These are phyloP conservation scores for Muscicapa comitata DNA, from an alignment of 2,797 vertebrate species.

Conservation along the genomic window DNA sequence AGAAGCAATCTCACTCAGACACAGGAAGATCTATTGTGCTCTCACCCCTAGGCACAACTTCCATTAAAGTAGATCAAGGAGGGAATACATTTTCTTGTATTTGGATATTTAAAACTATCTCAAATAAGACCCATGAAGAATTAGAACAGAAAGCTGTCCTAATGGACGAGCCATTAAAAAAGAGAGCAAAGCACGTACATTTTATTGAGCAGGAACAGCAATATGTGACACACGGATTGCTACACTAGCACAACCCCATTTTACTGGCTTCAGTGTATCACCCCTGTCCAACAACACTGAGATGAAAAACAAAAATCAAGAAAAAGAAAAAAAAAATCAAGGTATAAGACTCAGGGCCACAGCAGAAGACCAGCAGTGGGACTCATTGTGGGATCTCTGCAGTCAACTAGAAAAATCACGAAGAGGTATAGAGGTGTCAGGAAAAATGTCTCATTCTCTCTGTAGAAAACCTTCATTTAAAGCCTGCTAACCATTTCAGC, in stretches of 20 bases:
- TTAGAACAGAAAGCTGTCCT: not conserved
- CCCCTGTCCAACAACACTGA: not conserved
- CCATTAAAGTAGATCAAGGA: conserved; percentile 6
- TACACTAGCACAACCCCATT: not conserved
- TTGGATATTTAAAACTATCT: not conserved
- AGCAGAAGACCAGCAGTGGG: not conserved
- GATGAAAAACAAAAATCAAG: not conserved
- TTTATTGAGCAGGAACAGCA: not conserved
- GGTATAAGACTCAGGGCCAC: fast-evolving
- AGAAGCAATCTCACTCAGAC: conserved; percentile 27
- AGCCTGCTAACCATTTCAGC: not conserved
- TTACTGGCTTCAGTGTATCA: not conserved
- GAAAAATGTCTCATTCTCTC: not conserved
- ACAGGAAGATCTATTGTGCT: conserved; percentile 31
- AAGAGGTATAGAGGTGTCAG: not conserved
- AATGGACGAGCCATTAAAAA: not conserved
- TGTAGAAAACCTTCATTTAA: not conserved
- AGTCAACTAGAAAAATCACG: not conserved
- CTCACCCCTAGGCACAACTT: not conserved
- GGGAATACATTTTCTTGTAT: not conserved
- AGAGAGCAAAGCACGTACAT: not conserved
- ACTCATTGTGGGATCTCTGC: not conserved
- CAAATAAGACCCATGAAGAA: not conserved
- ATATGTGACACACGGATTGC: not conserved
- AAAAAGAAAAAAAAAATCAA: not conserved